Evolutionary conservation across 1,140 invertebrate genomes (phyloP).

Genomic region (Spodoptera litura): DNA sequence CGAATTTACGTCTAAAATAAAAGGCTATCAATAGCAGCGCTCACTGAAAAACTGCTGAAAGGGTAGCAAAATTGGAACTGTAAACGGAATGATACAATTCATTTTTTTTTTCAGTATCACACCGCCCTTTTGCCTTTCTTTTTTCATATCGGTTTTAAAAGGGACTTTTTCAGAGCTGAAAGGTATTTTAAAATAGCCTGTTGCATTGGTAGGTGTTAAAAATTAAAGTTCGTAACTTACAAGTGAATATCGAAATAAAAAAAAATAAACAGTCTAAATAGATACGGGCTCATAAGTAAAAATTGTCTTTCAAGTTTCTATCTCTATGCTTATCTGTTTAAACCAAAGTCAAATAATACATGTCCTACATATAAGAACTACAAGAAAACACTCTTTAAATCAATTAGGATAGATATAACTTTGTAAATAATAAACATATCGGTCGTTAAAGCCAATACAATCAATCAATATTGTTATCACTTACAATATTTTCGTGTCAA

Average conservation of each 20-base stretch:
- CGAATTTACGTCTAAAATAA: conserved; percentile 3
- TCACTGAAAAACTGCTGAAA: conserved; percentile 7
- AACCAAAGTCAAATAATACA: not conserved
- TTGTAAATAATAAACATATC: not conserved
- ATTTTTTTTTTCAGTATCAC: conserved; percentile 8
- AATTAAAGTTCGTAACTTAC: not conserved
- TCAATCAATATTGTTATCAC: conserved; percentile 22
- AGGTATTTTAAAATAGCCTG: conserved; percentile 4
- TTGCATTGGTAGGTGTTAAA: not conserved
- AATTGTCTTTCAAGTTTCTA: too few relatives aligned
- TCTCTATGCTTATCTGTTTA: not conserved
- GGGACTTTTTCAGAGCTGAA: not conserved
- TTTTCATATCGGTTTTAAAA: not conserved
- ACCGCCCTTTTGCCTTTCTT: not conserved
- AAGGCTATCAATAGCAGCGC: conserved; percentile 6
- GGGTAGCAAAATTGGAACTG: conserved; percentile 20
- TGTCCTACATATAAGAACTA: too few relatives aligned
- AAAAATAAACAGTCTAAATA: too few relatives aligned
- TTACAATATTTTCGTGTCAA: conserved; percentile 12
- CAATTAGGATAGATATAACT: too few relatives aligned
- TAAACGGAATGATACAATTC: conserved; percentile 13
- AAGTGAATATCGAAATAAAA: not conserved
- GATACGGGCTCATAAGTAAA: too few relatives aligned
- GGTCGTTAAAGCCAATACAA: conserved; percentile 16
- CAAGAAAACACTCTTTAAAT: not conserved